Evolutionary conservation across 37 sponge, comb jelly and placozoan species (phyloP), one percentile per base, ranked within the genome.

Genomic region (Eunapius fragilis): DNA sequence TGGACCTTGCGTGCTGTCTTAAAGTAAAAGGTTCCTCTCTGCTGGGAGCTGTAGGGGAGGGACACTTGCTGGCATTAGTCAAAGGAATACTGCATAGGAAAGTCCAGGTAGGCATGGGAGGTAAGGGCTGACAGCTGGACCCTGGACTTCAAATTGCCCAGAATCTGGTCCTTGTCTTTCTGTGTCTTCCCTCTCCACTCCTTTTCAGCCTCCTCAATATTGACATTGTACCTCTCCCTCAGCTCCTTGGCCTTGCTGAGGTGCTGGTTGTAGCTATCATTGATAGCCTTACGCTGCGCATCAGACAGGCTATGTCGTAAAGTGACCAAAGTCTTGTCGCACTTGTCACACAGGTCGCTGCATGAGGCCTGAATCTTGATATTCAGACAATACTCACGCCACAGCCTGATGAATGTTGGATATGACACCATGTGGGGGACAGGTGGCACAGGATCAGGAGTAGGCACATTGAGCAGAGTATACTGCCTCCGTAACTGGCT

Each of bases 41-140:
- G 75, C 34, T 75, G 75, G 25, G 73, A 32, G 31, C 73, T 72
- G 73, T 72, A 72, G 73, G 73, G 73, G 14, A 72, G 12, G 73
- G 28, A 32, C 31, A 72, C 73, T 31, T 72, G 73, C 13, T 72
- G 73, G 75, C 34, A 25, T 23, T 32, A 31, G 25, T 75, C 75
- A 72, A 33, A 72, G 34, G 25, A 36, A 75, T 75, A 75, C 32
- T 75, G 75, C 75, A 75, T 75, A 19, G 19, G 14, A 19, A 58
- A 19, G 14, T 58, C 58, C 58, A 58, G 58, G 58, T 58, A 58
- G 22, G 58, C 58, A 58, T 58, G 58, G 58, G 58, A 58, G 58
- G 58, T 58, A 19, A 58, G 22, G 14, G 58, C 19, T 17, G 58
- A 58, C 58, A 58, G 58, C 58, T 58, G 58, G 58, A 58, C 58